Evolutionary conservation across 2,888 invertebrate genomes (phyloP).

Genomic region (Synergus japonicus): DNA sequence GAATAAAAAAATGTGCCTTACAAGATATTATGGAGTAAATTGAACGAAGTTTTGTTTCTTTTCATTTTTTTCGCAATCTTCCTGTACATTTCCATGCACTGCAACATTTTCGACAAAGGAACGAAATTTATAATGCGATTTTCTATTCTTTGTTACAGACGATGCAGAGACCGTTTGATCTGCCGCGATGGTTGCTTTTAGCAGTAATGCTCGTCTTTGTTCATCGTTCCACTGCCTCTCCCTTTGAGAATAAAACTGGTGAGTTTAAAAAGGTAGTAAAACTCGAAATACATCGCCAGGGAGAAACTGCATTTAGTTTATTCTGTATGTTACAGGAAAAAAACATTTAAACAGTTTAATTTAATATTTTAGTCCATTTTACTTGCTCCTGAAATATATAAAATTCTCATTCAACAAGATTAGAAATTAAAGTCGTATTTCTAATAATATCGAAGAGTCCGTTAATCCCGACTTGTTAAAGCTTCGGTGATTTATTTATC

Average conservation of each 20-base stretch:
- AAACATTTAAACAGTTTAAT: no score
- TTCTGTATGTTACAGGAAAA: no score
- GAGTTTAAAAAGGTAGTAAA: constrained; percentile 45
- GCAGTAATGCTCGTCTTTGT: constrained; percentile 47
- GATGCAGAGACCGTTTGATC: constrained; percentile 52
- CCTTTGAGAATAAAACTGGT: constrained; percentile 64
- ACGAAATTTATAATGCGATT: not conserved
- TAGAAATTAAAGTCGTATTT: constrained; percentile 6
- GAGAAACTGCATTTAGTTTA: not conserved
- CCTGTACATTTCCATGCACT: no score
- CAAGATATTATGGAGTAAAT: no score
- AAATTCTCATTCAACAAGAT: not conserved
- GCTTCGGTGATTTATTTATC: constrained; percentile 44
- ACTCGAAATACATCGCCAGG: not conserved
- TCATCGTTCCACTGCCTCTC: constrained; percentile 53
- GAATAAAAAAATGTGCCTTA: no score
- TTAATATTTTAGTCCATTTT: no score
- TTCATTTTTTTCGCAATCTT: no score
- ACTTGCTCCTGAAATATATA: no score
- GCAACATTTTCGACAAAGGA: not conserved
- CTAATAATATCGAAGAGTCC: constrained; percentile 16
- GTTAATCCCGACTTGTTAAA: constrained; percentile 38
- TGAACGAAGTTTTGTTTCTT: no score
- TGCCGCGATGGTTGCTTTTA: constrained; percentile 56
- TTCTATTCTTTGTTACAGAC: constrained; percentile 54